These are phyloP conservation scores for Hozukius guyotensis DNA, from an alignment of 2,797 vertebrate species.

Conservation along the genomic window DNA sequence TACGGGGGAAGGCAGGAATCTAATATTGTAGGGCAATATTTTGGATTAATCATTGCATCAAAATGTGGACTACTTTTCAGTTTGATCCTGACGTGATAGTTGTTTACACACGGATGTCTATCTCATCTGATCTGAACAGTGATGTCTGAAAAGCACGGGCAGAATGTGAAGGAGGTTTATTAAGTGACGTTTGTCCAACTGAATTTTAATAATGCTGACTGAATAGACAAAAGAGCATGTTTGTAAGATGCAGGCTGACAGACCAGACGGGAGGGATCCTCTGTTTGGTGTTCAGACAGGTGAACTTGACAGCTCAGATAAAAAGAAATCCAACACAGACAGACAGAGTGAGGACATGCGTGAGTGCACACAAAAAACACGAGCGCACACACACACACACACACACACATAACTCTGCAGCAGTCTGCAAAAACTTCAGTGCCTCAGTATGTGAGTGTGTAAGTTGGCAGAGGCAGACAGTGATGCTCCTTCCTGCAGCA, in stretches of 20 bases:
- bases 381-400: neutral
- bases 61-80: neutral
- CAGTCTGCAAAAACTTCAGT: constrained; percentile 26
- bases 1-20: neutral
- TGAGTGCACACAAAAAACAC: constrained; percentile 5
- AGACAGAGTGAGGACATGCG: constrained; percentile 36
- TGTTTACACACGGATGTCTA: neutral
- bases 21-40: neutral
- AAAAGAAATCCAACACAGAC: constrained; percentile 12
- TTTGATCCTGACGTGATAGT: neutral
- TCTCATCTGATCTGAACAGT: neutral
- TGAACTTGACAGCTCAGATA: constrained; percentile 48
- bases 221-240: constrained; percentile 18
- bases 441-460: neutral
- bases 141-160: neutral
- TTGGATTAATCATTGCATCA: neutral
- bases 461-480: constrained; percentile 43
- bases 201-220: neutral
- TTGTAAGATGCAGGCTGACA: constrained; percentile 22
- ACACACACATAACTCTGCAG: constrained; percentile 10
- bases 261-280: constrained; percentile 31
- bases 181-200: neutral
- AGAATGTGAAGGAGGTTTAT: neutral
- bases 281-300: constrained; percentile 45
- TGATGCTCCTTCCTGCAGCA: constrained; percentile 55